A percentile compares a stretch with the other conserved stretches of the same genome.
These are phyloP conservation scores for Stenchaetothrips biformis DNA, from an alignment of 2,888 invertebrate species.

Conservation along the genomic window DNA sequence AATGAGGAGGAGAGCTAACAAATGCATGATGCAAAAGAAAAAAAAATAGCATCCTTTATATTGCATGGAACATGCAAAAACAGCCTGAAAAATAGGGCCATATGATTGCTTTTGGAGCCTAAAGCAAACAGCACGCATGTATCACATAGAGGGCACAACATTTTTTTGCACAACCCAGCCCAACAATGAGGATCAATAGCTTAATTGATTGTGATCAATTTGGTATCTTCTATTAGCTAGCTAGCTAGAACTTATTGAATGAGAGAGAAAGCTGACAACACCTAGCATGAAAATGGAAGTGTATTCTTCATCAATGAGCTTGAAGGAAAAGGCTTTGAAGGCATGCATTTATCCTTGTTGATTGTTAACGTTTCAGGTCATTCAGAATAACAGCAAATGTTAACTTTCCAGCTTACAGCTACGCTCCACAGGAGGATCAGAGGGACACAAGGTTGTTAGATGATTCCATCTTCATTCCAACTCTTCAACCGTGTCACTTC, in stretches of 20 bases:
- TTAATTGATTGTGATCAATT: not conserved
- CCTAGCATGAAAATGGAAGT: not conserved
- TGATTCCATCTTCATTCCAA: not conserved
- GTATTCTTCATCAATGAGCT: not conserved
- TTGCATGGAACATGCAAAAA: no score
- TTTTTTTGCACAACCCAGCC: not conserved
- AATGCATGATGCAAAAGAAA: no score
- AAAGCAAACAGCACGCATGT: slow-evolving; percentile 8
- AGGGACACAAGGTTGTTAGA: not conserved
- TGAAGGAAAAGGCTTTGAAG: not conserved
- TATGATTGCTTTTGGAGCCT: not conserved
- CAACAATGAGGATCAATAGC: not conserved
- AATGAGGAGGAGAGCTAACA: no score
- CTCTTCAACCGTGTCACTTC: not conserved
- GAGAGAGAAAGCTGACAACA: no score
- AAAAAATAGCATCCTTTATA: no score
- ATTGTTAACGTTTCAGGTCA: slow-evolving; percentile 9
- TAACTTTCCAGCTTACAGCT: slow-evolving; percentile 14
- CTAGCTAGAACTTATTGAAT: not conserved
- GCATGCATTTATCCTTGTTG: slow-evolving; percentile 2
- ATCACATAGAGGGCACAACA: slow-evolving; percentile 3
- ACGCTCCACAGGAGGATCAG: not conserved
- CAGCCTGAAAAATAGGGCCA: not conserved
- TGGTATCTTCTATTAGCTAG: not conserved
- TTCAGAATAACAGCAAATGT: not conserved